Evolutionary conservation across 2,113 vertebrate genomes (phyloP).

Genomic region (Triplophysa dalaica): DNA sequence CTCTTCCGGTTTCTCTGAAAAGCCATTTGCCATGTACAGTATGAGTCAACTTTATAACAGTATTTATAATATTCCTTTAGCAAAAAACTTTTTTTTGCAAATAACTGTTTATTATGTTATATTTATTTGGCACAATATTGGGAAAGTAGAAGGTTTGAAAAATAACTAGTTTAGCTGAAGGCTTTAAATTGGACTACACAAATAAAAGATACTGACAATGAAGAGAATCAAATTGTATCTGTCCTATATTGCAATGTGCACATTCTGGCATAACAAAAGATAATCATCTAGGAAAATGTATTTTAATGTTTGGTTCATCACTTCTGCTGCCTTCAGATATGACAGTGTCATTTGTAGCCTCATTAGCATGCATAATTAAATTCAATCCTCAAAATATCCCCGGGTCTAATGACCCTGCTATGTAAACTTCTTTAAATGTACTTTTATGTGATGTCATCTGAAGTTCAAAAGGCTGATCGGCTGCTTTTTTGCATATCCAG

Average conservation of each 20-base stretch:
- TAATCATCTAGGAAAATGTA: not conserved
- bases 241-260: not conserved
- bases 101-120: conserved; percentile 38
- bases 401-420: conserved; percentile 47
- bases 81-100: conserved; percentile 30
- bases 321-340: conserved; percentile 40
- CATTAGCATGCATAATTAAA: conserved; percentile 66
- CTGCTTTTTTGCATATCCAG: not conserved
- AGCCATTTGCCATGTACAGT: conserved; percentile 49
- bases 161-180: not conserved
- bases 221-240: conserved; percentile 18
- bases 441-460: conserved; percentile 49
- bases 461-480: conserved; percentile 44
- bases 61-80: conserved; percentile 14
- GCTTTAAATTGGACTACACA: not conserved
- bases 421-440: conserved; percentile 56
- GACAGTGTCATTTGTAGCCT: conserved; percentile 49
- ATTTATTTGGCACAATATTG: conserved; percentile 34
- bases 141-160: conserved; percentile 10
- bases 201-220: conserved; percentile 16
- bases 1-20: conserved; percentile 54
- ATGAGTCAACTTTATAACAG: conserved; percentile 55
- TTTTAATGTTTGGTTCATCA: conserved; percentile 37
- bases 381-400: conserved; percentile 64
- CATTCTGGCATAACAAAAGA: not conserved